phyloP scores from a whole-genome alignment of 2,113 vertebrate genomes.

The Tragelaphus scriptus region DNA sequence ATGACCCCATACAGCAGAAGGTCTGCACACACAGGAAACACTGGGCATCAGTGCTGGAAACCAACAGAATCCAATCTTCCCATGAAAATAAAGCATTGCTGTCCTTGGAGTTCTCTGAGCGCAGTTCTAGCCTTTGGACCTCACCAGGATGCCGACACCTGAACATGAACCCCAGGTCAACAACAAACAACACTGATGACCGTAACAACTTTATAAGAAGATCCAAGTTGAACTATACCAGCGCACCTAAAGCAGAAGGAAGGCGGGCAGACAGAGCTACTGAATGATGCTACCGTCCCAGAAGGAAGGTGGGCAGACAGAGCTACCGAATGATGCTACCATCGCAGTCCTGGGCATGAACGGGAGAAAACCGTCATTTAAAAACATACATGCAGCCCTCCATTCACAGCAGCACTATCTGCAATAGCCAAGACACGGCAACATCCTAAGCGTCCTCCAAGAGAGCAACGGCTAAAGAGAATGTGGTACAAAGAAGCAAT shows the following conservation, averaged over 20 bases:
- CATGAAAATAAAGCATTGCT: neutral
- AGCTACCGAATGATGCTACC: neutral
- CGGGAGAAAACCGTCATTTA: accelerated
- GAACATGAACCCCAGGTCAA: neutral
- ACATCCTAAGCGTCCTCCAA: accelerated
- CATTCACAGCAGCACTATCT: neutral
- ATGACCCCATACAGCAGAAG: neutral
- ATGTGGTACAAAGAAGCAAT: accelerated
- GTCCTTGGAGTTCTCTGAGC: neutral
- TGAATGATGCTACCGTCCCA: too few species aligned
- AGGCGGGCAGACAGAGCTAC: too few species aligned
- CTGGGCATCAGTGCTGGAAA: accelerated
- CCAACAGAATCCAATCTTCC: too few species aligned
- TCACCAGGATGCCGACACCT: neutral
- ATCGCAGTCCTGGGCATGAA: neutral
- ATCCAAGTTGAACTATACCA: neutral
- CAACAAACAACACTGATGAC: neutral
- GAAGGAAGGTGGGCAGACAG: neutral
- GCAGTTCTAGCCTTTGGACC: neutral
- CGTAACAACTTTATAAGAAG: neutral
- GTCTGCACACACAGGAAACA: accelerated
- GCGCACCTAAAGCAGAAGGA: neutral
- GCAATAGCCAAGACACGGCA: accelerated
- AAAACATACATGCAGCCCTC: accelerated
- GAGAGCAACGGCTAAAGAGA: accelerated